phyloP scores from a whole-genome alignment of 2,888 invertebrate species.

The Zygaena filipendulae region DNA sequence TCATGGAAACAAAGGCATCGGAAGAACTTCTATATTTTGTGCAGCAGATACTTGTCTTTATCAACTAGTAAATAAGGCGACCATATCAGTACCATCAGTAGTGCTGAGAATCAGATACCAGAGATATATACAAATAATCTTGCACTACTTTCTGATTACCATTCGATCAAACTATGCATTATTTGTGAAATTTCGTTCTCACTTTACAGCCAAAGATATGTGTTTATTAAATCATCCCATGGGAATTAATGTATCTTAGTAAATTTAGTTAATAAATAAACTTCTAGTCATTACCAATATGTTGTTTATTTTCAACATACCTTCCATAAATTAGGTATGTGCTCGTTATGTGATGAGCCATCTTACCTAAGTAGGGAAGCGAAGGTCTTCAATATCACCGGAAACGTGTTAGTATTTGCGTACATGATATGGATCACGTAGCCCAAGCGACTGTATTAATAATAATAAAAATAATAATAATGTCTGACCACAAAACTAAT shows the following conservation, averaged over 20 bases:
- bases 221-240: not conserved
- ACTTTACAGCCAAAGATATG: conserved; percentile 3
- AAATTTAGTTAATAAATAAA: conserved; percentile 1
- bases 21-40: conserved; percentile 6
- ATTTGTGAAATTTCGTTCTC: conserved; percentile 3
- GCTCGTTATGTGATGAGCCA: conserved; percentile 1
- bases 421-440: conserved; percentile 4
- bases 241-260: not conserved
- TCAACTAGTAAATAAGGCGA: conserved; percentile 4
- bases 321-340: conserved; percentile 1
- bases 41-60: conserved; percentile 3
- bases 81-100: conserved; percentile 5
- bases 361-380: not conserved
- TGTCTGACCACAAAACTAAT: no score
- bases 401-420: conserved; percentile 1
- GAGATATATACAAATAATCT: conserved; percentile 2
- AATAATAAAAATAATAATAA: conserved; percentile 1
- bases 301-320: conserved; percentile 1
- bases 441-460: conserved; percentile 1
- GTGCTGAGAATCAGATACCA: conserved; percentile 4
- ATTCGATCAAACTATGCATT: conserved; percentile 2
- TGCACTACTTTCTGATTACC: conserved; percentile 3
- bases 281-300: conserved; percentile 1
- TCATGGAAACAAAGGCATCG: conserved; percentile 2
- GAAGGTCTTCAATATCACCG: not conserved